Conservation (phyloP, 2,113 vertebrate species). For the Atherinomorus stipes region DNA sequence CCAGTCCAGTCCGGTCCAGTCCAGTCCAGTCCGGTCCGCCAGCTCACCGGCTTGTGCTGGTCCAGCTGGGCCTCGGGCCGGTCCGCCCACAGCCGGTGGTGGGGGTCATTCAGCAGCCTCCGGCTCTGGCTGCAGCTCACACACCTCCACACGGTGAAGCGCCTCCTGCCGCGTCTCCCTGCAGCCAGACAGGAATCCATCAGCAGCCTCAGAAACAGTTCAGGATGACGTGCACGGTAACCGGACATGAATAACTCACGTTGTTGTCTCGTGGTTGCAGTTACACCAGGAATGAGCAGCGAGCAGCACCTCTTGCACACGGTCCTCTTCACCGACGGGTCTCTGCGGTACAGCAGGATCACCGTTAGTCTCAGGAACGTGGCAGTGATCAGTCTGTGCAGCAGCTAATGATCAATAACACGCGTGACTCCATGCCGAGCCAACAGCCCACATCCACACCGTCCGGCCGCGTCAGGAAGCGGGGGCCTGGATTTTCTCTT, state of each 20-base stretch:
- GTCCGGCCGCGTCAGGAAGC: no score
- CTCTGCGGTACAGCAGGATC: no score
- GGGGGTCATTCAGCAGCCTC: slow-evolving; percentile 80
- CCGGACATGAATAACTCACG: slow-evolving; percentile 58
- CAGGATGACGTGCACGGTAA: not conserved
- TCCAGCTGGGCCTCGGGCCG: slow-evolving; percentile 82
- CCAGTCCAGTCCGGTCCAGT: no score
- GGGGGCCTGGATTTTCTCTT: no score
- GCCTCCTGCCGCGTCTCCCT: slow-evolving; percentile 67
- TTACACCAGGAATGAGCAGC: slow-evolving; percentile 84
- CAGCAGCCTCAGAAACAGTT: no score
- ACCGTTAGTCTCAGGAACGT: no score
- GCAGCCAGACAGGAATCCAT: not conserved
- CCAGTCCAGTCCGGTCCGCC: no score
- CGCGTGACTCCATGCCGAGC: no score
- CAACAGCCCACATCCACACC: no score
- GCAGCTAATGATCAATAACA: no score
- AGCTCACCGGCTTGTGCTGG: slow-evolving; percentile 72
- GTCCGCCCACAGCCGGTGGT: slow-evolving; percentile 83
- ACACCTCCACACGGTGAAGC: slow-evolving; percentile 81
- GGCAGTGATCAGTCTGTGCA: no score
- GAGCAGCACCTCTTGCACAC: slow-evolving; percentile 86
- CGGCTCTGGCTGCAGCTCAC: slow-evolving; percentile 83
- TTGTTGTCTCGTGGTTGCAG: slow-evolving; percentile 81
- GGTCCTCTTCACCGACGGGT: slow-evolving; percentile 87